Conservation (phyloP, 2,888 invertebrate species). For the Trachelus tabidus region DNA sequence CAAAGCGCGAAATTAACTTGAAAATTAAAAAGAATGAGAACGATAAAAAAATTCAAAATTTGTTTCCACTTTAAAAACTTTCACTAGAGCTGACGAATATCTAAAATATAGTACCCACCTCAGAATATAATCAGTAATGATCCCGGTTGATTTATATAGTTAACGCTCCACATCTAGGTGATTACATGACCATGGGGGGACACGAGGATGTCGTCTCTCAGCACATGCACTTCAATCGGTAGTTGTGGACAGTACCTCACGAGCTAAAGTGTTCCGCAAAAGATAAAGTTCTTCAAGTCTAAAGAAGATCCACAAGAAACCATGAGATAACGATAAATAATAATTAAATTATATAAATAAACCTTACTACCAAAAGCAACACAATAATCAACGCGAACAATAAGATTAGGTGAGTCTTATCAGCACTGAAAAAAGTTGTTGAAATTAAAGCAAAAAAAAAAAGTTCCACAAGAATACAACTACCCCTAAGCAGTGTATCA, state of each 20-base stretch:
- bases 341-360: neutral
- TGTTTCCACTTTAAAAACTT: neutral
- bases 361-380: neutral
- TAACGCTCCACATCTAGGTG: slow-evolving; percentile 43
- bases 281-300: neutral
- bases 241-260: slow-evolving; percentile 40
- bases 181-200: slow-evolving; percentile 44
- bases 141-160: slow-evolving; percentile 45
- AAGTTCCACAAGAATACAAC: neutral
- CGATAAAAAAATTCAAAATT: neutral
- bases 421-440: too few relatives aligned
- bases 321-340: neutral
- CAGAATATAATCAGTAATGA: slow-evolving; percentile 45
- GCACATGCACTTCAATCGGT: slow-evolving; percentile 24
- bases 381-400: neutral
- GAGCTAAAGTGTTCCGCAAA: neutral
- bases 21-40: neutral
- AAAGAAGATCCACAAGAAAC: neutral
- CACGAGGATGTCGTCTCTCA: slow-evolving; percentile 29
- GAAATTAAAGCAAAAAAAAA: neutral
- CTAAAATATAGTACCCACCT: slow-evolving; percentile 20
- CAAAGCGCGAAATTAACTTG: slow-evolving; percentile 4
- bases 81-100: neutral
- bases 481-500: neutral
- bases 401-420: neutral